These are phyloP conservation scores for Lateolabrax maculatus DNA, from an alignment of 2,797 vertebrate genomes.

Conservation along the genomic window DNA sequence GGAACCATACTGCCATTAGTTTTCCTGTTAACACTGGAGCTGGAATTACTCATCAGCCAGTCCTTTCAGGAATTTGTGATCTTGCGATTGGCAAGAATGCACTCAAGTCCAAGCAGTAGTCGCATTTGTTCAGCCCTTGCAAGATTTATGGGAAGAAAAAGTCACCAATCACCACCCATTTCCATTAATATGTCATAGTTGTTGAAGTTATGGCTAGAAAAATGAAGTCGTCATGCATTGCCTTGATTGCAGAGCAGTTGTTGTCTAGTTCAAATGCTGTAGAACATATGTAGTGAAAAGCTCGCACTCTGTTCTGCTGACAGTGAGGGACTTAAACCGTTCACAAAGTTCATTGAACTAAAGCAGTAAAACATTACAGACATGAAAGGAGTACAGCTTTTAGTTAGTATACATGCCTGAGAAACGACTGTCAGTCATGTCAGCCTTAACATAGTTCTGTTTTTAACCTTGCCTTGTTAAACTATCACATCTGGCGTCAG, in stretches of 20 bases:
- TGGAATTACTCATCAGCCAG: background rate
- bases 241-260: conserved; percentile 1
- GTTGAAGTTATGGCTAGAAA: background rate
- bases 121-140: background rate
- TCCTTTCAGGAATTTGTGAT: conserved; percentile 5
- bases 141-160: background rate
- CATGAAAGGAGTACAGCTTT: background rate
- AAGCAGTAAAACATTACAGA: conserved; percentile 4
- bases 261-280: background rate
- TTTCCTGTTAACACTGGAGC: background rate
- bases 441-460: background rate
- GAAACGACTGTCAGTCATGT: background rate
- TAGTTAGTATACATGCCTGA: background rate
- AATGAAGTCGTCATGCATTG: background rate
- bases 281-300: background rate
- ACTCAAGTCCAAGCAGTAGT: background rate
- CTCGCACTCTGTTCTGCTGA: conserved; percentile 2
- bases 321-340: background rate
- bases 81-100: background rate
- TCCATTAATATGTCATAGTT: background rate
- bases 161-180: background rate
- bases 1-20: background rate
- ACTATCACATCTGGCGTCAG: background rate
- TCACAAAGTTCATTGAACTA: background rate
- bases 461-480: background rate